Base-by-base conservation (phyloP, 53 echinoderm and acorn worm species). In the Actinopyga echinites region DNA sequence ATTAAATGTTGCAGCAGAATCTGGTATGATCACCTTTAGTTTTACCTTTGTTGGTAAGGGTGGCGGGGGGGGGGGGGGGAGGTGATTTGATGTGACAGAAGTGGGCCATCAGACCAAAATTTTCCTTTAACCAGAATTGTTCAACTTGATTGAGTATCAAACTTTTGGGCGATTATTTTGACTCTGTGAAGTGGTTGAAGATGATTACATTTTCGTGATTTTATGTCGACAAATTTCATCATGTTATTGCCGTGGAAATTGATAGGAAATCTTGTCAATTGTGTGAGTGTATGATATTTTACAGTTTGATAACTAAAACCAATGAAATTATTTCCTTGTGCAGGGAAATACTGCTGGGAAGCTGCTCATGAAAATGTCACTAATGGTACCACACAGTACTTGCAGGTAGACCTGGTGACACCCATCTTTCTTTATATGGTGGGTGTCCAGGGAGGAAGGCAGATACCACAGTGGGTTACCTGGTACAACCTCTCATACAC, bases 401-500 rank as follows among this genome's bases (percentile, higher is more conserved):
- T 93, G 4, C 93, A 93, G 75, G 77, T 93, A 20, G 90, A 93
- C 69, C 53, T 93, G 23, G 43, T 59, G 6, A 86, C 90, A 53
- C 93, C 93, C 11, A 89, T 91, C 84, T n/a, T 74, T 8, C 54
- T 93, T 6, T 83, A 69, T 22, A 93, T 88, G 91, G 29, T 93
- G 57, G 91, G 84, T 23, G 84, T 91, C 6, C 93, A 93, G 56
- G 91, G 93, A 2, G 91, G 89, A 34, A 78, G 54, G 53, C 66
- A 59, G 11, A 57, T 78, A 11, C 64, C 91, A 15, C 74, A 89
- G 32, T 93, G 91, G 91, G 89, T 93, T 7, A 88, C 89, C 22
- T 93, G 91, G 80, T 93, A 93, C 35, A 91, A 91, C 60, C 34
- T 93, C 24, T 86, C 89, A 0, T 84, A 89, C 83, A 89, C 80